These are phyloP conservation scores for Sisyra nigra DNA, from an alignment of 2,888 invertebrate species.

Conservation along the genomic window DNA sequence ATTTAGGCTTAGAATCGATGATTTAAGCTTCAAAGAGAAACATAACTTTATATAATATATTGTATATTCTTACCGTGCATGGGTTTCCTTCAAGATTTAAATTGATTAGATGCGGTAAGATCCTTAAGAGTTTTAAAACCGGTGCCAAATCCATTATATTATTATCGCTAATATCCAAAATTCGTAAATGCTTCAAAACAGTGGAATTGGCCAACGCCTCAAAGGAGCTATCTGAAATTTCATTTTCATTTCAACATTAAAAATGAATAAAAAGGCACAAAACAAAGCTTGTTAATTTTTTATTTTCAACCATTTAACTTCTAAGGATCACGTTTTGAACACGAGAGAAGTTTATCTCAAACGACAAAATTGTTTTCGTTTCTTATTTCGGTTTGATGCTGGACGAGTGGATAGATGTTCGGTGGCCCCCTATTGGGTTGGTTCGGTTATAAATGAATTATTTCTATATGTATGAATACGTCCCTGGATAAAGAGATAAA, in stretches of 20 bases:
- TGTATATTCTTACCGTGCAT: constrained; percentile 33
- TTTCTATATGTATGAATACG: no score
- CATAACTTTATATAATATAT: no score
- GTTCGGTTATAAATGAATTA: no score
- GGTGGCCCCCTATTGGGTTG: not conserved
- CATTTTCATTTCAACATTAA: constrained; percentile 1
- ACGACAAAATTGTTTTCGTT: no score
- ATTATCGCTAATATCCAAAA: constrained; percentile 37
- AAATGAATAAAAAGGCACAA: no score
- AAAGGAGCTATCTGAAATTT: constrained; percentile 20
- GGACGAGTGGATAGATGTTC: not conserved
- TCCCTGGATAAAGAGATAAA: not conserved
- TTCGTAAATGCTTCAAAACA: constrained; percentile 14
- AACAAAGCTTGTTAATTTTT: not conserved
- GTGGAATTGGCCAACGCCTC: constrained; percentile 4
- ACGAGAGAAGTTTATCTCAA: not conserved
- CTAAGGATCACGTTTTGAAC: not conserved
- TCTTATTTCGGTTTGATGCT: not conserved
- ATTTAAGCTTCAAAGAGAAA: no score
- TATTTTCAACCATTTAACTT: constrained; percentile 2
- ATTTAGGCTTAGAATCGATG: no score
- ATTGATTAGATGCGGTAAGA: constrained; percentile 26
- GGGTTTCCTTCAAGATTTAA: constrained; percentile 39
- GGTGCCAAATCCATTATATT: constrained; percentile 35
- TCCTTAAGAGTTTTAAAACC: constrained; percentile 25